Conservation (phyloP, 2,113 vertebrate genomes). For the Neotoma lepida region DNA sequence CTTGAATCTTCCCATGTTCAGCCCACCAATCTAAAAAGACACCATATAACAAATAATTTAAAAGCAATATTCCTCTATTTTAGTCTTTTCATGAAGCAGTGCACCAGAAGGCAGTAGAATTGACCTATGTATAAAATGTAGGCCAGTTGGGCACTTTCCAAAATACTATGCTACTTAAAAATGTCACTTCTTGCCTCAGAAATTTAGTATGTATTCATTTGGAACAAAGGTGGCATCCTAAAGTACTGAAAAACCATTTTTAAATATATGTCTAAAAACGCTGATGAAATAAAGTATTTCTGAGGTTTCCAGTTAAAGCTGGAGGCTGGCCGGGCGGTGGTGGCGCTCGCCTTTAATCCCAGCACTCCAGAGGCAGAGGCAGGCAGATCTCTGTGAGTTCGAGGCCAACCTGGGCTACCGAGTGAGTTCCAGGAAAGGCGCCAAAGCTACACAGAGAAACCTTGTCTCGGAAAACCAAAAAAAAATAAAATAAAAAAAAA, state of each 20-base stretch:
- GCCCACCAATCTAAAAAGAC: slow-evolving; percentile 33
- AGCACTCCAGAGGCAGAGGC: no score
- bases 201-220: background rate
- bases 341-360: no score
- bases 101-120: slow-evolving; percentile 61
- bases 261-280: background rate
- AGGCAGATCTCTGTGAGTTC: no score
- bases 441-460: no score
- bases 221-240: background rate
- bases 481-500: no score
- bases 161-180: slow-evolving; percentile 30
- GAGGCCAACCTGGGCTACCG: no score
- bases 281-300: slow-evolving; percentile 43
- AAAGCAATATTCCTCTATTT: slow-evolving; percentile 34
- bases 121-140: slow-evolving; percentile 68
- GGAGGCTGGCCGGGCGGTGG: no score
- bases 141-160: slow-evolving; percentile 33
- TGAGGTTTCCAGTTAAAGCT: slow-evolving; percentile 54
- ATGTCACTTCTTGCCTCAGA: slow-evolving; percentile 52
- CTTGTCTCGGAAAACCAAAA: no score
- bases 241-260: slow-evolving; percentile 25
- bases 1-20: slow-evolving; percentile 23
- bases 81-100: slow-evolving; percentile 9
- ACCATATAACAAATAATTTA: slow-evolving; percentile 53
- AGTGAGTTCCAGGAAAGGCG: no score